A percentile compares a stretch with the other conserved stretches of the same genome.
These are phyloP conservation scores for Enteromius radiatus DNA, from an alignment of 2,797 vertebrate genomes.

Conservation along the genomic window DNA sequence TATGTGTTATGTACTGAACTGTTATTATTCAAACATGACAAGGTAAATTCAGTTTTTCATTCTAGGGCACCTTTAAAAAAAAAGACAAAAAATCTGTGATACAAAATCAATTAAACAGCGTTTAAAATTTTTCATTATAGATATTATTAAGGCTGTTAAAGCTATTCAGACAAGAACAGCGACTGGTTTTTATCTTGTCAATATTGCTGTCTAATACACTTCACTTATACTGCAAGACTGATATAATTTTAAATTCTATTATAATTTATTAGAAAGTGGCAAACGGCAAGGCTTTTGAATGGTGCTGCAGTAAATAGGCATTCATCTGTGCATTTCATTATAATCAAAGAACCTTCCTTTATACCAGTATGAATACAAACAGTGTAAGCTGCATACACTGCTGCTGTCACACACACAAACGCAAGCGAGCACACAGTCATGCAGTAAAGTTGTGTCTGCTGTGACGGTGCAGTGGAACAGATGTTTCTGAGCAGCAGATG, in stretches of 20 bases:
- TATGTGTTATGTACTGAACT: too few relatives aligned
- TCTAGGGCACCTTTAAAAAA: too few relatives aligned
- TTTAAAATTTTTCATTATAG: not conserved
- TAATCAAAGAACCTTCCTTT: not conserved
- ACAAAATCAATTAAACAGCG: not conserved
- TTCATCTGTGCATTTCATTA: not conserved
- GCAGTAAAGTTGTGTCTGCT: conserved; percentile 23
- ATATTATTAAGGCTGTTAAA: not conserved
- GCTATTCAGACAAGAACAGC: not conserved
- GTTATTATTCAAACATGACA: too few relatives aligned
- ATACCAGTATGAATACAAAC: not conserved
- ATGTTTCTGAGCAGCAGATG: conserved; percentile 57
- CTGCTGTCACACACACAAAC: not conserved
- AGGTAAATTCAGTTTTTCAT: too few relatives aligned
- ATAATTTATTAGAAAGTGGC: not conserved
- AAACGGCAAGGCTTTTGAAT: not conserved
- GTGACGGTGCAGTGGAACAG: conserved; percentile 43
- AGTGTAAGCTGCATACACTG: not conserved
- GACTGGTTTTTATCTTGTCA: not conserved
- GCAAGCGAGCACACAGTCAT: not conserved
- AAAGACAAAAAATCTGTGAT: not conserved
- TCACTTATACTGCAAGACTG: not conserved
- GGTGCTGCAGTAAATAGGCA: not conserved
- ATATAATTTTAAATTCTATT: too few relatives aligned
- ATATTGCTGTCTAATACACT: not conserved